phyloP scores from a whole-genome alignment of 92 coral and sea anemone genomes.

The Porites divaricata region DNA sequence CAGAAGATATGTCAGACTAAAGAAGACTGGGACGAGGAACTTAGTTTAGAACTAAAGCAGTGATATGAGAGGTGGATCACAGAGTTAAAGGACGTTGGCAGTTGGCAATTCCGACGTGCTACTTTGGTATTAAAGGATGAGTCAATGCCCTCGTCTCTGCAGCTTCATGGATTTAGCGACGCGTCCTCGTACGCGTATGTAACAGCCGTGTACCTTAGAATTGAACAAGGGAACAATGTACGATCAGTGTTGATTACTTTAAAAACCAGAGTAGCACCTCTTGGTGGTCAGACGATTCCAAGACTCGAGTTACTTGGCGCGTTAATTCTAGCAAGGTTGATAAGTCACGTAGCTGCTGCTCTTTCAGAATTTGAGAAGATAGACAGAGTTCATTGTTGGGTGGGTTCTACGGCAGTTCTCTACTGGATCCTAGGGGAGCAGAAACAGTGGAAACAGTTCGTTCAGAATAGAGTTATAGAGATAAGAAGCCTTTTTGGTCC shows the following conservation, averaged over 20 bases:
- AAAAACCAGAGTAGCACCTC: constrained; percentile 61
- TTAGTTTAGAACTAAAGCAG: not conserved
- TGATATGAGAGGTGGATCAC: constrained; percentile 16
- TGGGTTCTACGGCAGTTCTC: constrained; percentile 51
- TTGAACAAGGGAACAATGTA: constrained; percentile 24
- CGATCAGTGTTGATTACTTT: constrained; percentile 42
- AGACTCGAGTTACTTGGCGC: constrained; percentile 60
- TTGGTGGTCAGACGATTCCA: constrained; percentile 57
- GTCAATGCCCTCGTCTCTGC: not conserved
- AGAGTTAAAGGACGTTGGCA: constrained; percentile 30
- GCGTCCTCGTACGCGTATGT: constrained; percentile 40
- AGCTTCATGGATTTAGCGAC: constrained; percentile 45
- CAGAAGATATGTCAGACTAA: constrained; percentile 54
- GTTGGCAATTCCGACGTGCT: constrained; percentile 35
- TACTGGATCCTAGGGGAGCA: constrained; percentile 52
- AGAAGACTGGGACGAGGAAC: constrained; percentile 45
- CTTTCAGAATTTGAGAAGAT: constrained; percentile 34
- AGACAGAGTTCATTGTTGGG: constrained; percentile 48
- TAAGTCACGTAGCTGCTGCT: constrained; percentile 28
- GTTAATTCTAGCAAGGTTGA: constrained; percentile 41
- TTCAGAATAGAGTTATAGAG: constrained; percentile 57
- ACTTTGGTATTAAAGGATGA: constrained; percentile 1
- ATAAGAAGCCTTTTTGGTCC: constrained; percentile 44
- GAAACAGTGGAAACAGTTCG: constrained; percentile 62
- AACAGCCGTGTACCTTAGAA: constrained; percentile 49